phyloP scores from a whole-genome alignment of 2,113 vertebrate genomes.

The Osmerus eperlanus region DNA sequence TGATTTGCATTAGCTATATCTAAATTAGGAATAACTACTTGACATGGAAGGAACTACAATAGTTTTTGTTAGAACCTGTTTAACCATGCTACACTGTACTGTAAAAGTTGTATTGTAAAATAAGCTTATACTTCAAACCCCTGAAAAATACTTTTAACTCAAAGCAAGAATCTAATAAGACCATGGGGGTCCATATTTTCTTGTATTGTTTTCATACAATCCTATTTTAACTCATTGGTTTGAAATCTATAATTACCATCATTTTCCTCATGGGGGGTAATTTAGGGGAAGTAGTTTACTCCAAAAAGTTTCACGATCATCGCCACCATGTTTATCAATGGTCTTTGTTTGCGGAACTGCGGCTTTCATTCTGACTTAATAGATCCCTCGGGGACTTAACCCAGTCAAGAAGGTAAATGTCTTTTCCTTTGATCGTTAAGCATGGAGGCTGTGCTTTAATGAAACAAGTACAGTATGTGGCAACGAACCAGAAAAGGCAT shows the following conservation, averaged over 20 bases:
- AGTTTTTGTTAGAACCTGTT: too few relatives aligned
- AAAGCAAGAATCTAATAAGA: neutral
- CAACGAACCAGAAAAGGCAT: neutral
- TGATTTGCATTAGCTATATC: too few relatives aligned
- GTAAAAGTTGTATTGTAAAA: too few relatives aligned
- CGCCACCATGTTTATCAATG: slow-evolving; percentile 1
- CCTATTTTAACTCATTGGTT: slow-evolving; percentile 4
- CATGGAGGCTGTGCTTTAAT: slow-evolving; percentile 9
- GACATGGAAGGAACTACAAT: too few relatives aligned
- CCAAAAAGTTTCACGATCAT: neutral
- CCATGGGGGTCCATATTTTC: neutral
- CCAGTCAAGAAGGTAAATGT: slow-evolving; percentile 17
- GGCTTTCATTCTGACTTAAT: slow-evolving; percentile 18
- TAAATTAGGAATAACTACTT: too few relatives aligned
- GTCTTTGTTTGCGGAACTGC: neutral
- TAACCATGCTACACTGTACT: too few relatives aligned
- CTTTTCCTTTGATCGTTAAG: slow-evolving; percentile 16
- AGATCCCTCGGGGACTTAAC: slow-evolving; percentile 23
- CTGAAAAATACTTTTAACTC: neutral
- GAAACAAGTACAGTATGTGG: slow-evolving; percentile 4
- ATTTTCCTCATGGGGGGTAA: slow-evolving; percentile 6
- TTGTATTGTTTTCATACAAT: neutral
- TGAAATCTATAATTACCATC: slow-evolving; percentile 14
- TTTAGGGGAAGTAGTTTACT: slow-evolving; percentile 4
- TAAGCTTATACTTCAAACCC: too few relatives aligned